Base-by-base conservation (phyloP, 2,113 vertebrate genomes). In the Pagrus major region DNA sequence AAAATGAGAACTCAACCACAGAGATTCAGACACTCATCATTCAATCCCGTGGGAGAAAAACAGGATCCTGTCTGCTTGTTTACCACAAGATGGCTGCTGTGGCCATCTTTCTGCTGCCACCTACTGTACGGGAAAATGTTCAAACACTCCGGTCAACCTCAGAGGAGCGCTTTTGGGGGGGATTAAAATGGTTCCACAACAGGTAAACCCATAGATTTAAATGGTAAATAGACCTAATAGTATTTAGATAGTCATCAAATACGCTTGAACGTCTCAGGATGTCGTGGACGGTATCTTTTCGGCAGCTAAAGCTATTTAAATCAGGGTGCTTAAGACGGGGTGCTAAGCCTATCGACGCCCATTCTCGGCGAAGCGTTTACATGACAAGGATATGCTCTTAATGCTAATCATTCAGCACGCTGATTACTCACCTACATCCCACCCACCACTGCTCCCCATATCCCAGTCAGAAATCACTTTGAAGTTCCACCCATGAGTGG, bases 51-150 rank as follows among this genome's bases (percentile, higher is more conserved):
- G 20, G 18, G 3, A 27, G 3, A 39, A 60, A 39, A 39, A 35
- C 31, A 56, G 33, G 8, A 37, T 42, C 35, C 56, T 29, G 20
- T 47, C n/a, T 46, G 72, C 25, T 9, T 44, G 51, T 67, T 51
- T 56, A 33, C 35, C 60, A 78, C 74, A 81, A 83, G 63, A 86
- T 63, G 63, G 71, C 78, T 71, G 74, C 61, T 49, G 11, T 76
- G 42, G 44, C 63, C 15, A 63, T 37, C 60, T 73, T 52, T 86
- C 72, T 86, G 61, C 76, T 88, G 83, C 86, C 79, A 76, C 42
- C 85, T 82, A 56, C 79, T 71, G 84, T 33, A n/a, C 61, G 71
- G 9, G 4, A 16, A 84, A 54, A 51, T 10, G 4, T n/a, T 37
- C 1, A 44, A 37, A 18, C 58, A 11, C 14, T 47, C 8, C 15